phyloP scores from a whole-genome alignment of 2,888 invertebrate genomes.

The Melanostoma scalare region DNA sequence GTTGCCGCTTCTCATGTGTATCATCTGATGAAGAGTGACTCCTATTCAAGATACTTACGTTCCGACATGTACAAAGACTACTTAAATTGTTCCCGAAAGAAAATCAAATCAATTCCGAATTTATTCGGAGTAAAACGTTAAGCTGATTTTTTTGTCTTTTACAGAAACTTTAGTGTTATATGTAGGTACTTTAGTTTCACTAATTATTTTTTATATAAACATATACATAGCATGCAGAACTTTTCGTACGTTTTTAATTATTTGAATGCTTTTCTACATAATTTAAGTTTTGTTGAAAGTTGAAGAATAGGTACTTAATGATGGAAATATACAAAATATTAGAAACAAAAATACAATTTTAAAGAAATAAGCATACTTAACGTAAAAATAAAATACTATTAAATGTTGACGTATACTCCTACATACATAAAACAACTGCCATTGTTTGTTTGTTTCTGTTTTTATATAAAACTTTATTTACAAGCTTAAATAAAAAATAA shows the following conservation, averaged over 20 bases:
- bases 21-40: slow-evolving; percentile 99
- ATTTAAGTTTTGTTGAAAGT: slow-evolving; percentile 50
- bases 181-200: slow-evolving; percentile 10
- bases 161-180: slow-evolving; percentile 30
- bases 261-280: slow-evolving; percentile 22
- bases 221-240: slow-evolving; percentile 39
- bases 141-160: slow-evolving; percentile 62
- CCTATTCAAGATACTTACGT: slow-evolving; percentile 97
- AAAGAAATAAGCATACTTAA: slow-evolving; percentile 31
- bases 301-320: slow-evolving; percentile 47
- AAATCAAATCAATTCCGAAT: slow-evolving; percentile 87
- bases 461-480: slow-evolving; percentile 19
- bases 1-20: slow-evolving; percentile 99
- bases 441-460: slow-evolving; percentile 53
- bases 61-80: slow-evolving; percentile 99
- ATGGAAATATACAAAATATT: slow-evolving; percentile 64
- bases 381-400: slow-evolving; percentile 60
- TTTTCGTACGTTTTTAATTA: slow-evolving; percentile 5
- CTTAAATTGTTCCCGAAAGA: slow-evolving; percentile 97
- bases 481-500: slow-evolving; percentile 19
- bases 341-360: slow-evolving; percentile 52
- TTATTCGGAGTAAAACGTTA: slow-evolving; percentile 82
- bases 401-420: slow-evolving; percentile 71
- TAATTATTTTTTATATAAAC: slow-evolving; percentile 6
- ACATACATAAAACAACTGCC: slow-evolving; percentile 64